Conservation (phyloP, 2,113 vertebrate species). For the Leiothrix lutea region DNA sequence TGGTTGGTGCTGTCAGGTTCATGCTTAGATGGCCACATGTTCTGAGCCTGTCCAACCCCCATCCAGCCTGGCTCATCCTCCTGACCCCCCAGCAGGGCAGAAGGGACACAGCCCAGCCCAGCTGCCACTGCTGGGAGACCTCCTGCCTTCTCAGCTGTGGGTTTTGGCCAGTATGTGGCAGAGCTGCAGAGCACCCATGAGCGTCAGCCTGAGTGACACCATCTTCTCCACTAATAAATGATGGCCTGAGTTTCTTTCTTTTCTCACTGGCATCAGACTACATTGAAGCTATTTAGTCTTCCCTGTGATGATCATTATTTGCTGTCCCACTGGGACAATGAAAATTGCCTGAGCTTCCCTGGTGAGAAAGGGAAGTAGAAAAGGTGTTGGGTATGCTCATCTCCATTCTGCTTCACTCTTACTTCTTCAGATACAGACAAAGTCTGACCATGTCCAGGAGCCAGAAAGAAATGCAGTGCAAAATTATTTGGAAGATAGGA, state of each 20-base stretch:
- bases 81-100: not conserved
- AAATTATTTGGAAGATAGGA: not conserved
- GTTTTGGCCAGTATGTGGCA: not conserved
- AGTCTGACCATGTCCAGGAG: not conserved
- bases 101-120: not conserved
- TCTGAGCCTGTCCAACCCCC: not conserved
- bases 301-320: not conserved
- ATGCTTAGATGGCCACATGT: not conserved
- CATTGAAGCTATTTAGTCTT: not conserved
- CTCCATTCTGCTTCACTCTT: not conserved
- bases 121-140: not conserved
- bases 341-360: not conserved
- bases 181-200: not conserved
- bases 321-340: accelerated
- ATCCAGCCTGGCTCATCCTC: not conserved
- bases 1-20: not conserved
- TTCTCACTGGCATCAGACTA: not conserved
- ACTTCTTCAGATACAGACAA: not conserved
- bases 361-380: not conserved
- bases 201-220: not conserved
- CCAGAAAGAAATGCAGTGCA: not conserved
- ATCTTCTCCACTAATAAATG: not conserved
- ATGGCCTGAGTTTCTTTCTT: not conserved
- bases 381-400: not conserved
- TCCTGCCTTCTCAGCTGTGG: not conserved